Evolutionary conservation across 2,113 vertebrate genomes (phyloP), one percentile per base, ranked within the genome.

Genomic region (Lepidothrix coronata): DNA sequence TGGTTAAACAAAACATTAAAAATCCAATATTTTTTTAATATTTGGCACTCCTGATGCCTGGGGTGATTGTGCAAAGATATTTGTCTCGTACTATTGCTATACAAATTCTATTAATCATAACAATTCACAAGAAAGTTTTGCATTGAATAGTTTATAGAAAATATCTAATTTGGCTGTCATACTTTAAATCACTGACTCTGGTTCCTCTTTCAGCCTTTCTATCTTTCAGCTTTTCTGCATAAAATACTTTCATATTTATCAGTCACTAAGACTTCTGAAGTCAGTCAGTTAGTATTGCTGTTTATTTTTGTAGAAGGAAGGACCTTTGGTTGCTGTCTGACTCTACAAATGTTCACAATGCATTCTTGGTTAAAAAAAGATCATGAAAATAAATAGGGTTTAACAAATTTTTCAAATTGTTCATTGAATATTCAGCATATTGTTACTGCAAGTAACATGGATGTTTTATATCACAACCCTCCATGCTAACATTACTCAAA

Each of bases 401-500:
- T 67, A 33, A 70, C 20, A 91, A 87, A 5, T 65, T 71, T 85
- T 88, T 86, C 28, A 74, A 93, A 82, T 30, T 27, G 31, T 80
- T 55, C 55, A 44, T 51, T 67, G 30, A 83, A 92, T 94, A 87
- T 88, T 87, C 39, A 86, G 30, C 46, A 88, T 8, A 3, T 58
- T 90, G 63, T 75, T 88, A 59, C 46, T 84, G 43, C 3, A 23
- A 96, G 51, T 37, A 55, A 83, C 44, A 57, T 78, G 48, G 37
- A 66, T 88, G 85, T 68, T 95, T 94, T 89, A 72, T 89, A 83
- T 86, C 74, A 78, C 74, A 91, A 37, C 57, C 57, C 39, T 80
- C 39, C 74, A 58, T 67, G 85, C 57, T 93, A 95, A 88, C 74
- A 52, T 96, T 91, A 93, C 71, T 85, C 67, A 91, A 91, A 95